Percentiles rank a stretch among this genome's conserved stretches.
phyloP scores from a whole-genome alignment of 2,888 invertebrate genomes.

The Himalopsyche japonica region DNA sequence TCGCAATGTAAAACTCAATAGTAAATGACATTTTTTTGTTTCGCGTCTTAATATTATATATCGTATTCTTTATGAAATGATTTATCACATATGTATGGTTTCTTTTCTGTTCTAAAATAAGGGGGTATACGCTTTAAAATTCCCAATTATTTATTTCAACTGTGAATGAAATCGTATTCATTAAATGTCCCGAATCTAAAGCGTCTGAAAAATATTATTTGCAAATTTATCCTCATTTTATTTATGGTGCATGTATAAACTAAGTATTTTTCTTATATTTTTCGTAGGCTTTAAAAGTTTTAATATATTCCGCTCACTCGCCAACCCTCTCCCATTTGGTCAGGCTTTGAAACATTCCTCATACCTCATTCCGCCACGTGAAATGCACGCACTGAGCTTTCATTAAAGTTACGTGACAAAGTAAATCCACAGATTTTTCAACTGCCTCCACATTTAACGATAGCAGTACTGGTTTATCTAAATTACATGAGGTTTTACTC shows the following conservation, averaged over 20 bases:
- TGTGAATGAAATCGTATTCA: too few species aligned
- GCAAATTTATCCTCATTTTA: background rate
- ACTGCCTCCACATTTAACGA: background rate
- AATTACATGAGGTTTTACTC: too few species aligned
- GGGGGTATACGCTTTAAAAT: too few species aligned
- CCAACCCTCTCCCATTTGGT: background rate
- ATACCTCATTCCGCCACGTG: background rate
- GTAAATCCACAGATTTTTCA: background rate
- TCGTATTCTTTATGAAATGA: too few species aligned
- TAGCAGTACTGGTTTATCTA: background rate
- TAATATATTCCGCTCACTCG: background rate
- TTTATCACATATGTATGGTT: too few species aligned
- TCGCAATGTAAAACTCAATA: too few species aligned
- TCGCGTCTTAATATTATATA: too few species aligned
- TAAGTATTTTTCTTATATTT: background rate
- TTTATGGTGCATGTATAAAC: background rate
- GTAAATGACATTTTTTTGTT: too few species aligned
- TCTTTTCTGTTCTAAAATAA: too few species aligned
- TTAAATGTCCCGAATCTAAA: too few species aligned
- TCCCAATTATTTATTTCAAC: too few species aligned
- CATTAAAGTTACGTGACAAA: slow-evolving; percentile 18
- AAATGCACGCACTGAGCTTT: slow-evolving; percentile 19
- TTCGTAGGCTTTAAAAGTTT: background rate
- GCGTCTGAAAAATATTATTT: too few species aligned
- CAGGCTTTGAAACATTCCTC: background rate